Evolutionary conservation across 2,113 vertebrate genomes (phyloP), one percentile per base, ranked within the genome.

Genomic region (Anoura caudifer): DNA sequence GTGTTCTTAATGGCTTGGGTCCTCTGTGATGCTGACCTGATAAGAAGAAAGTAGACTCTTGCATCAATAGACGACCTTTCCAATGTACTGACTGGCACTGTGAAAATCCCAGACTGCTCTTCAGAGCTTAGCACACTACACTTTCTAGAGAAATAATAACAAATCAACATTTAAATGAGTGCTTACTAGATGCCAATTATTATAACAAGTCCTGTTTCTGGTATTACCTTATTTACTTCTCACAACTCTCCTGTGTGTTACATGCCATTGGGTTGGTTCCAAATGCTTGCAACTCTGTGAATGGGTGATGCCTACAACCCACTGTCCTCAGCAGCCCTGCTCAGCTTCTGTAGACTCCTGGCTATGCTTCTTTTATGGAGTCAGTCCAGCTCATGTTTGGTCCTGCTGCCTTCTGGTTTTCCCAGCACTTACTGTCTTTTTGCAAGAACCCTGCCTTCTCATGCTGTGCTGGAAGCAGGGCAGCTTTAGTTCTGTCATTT

Each of bases 161-260:
- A 92, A 77, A 77, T 73, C 38, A 69, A 73, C 47, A 82, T 75
- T 95, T 76, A 84, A 86, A 52, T 90, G 26, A 93, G 31, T 72
- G 16, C n/a, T 94, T 91, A 80, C 26, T 70, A 50, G 2, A 11
- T 90, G 36, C 11, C 85, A 91, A 24, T 75, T 41, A 56, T n/a
- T 77, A 3, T 43, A 67, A 17, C 50, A n/a, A 95, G 47, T 65
- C 38, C 5, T 87, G 17, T 93, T 50, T 52, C 19, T 61, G 72
- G 11, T n/a, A 47, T 59, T 80, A 63, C 47, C 59, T 97, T 38
- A 81, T 54, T 93, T 84, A 87, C 87, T 83, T 70, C 20, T 93
- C 43, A 91, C 16, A 41, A 33, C 50, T 69, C 43, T 14, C 36
- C 1, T 61, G 43, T 43, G 26, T 43, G 38, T 20, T 61, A 20